Evolutionary conservation across 2,888 invertebrate genomes (phyloP), one percentile per base, ranked within the genome.

Genomic region (Alentia gelatinosa): DNA sequence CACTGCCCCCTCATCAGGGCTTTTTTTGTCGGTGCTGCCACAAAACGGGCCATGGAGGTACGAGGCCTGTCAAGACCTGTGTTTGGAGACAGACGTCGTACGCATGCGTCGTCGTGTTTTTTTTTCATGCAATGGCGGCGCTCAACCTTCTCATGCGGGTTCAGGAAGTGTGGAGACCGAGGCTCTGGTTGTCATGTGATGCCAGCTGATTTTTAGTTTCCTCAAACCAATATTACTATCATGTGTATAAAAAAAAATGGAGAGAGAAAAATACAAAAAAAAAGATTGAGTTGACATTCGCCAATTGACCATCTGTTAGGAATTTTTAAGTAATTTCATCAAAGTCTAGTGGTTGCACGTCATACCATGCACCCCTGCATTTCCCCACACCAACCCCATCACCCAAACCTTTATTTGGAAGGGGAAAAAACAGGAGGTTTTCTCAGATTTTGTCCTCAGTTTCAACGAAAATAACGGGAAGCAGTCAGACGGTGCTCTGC

Each of bases 111-210:
- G 86, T 86, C 47, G 86, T 47, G 47, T 86, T 47, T 86, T 15
- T 86, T 86, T 86, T 86, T 86, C 47, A 86, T 86, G 86, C 79
- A 79, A 79, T 79, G 12, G 79, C 79, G 79, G 39, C 79, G 79
- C 37, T 3, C 79, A 79, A n/a, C 37, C 79, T 79, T 79, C 35
- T 79, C 39, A 79, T 79, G 79, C 79, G 79, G 79, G 79, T 79
- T 37, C 1, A 74, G 15, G 26, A 74, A 79, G 37, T 79, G 79
- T 79, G 39, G 79, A 79, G 39, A 79, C 79, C 79, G 39, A 79
- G 37, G 79, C 37, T 37, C 19, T 79, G 79, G 79, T 79, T 79
- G 79, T 79, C 79, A 35, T 79, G 79, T 79, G 79, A 79, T 79
- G 79, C 79, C 79, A 79, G 39, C 79, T 79, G 79, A 37, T 79